Percentiles rank a stretch among this genome's conserved stretches.
These are phyloP conservation scores for Xylocopa sonorina DNA, from an alignment of 1,140 invertebrate species.

Conservation along the genomic window DNA sequence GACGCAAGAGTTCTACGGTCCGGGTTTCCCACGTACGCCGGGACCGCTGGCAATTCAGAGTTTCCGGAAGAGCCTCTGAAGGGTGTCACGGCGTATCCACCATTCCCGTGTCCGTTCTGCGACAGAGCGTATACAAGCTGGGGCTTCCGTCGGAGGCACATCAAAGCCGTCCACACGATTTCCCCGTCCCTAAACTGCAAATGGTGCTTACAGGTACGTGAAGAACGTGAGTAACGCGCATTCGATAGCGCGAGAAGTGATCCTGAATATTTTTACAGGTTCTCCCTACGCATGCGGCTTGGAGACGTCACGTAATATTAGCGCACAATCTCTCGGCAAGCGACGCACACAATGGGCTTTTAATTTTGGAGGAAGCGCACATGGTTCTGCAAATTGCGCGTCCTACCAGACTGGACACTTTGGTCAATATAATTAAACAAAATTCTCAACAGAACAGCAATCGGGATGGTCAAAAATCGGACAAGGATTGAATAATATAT, in stretches of 20 bases:
- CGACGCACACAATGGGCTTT: slow-evolving; percentile 84
- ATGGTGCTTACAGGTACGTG: slow-evolving; percentile 81
- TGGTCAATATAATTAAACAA: slow-evolving; percentile 77
- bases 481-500: slow-evolving; percentile 40
- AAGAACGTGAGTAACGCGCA: background rate
- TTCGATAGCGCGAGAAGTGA: background rate
- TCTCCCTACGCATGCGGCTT: slow-evolving; percentile 83
- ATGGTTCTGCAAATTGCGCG: slow-evolving; percentile 83
- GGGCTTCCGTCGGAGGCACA: slow-evolving; percentile 85
- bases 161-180: slow-evolving; percentile 84
- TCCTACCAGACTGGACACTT: slow-evolving; percentile 78
- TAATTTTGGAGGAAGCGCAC: slow-evolving; percentile 85
- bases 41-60: slow-evolving; percentile 47
- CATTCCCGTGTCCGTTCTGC: slow-evolving; percentile 86
- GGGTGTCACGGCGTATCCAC: slow-evolving; percentile 77
- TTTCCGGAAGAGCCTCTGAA: slow-evolving; percentile 54
- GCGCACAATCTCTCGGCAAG: slow-evolving; percentile 83
- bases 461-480: slow-evolving; percentile 38
- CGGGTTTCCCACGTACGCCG: slow-evolving; percentile 35
- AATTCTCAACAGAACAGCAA: slow-evolving; percentile 64
- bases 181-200: slow-evolving; percentile 83
- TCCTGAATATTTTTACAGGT: slow-evolving; percentile 66
- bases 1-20: slow-evolving; percentile 45
- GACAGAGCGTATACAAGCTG: slow-evolving; percentile 85
- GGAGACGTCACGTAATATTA: slow-evolving; percentile 84